Conservation (phyloP, 2,113 vertebrate genomes). For the Astur gentilis region DNA sequence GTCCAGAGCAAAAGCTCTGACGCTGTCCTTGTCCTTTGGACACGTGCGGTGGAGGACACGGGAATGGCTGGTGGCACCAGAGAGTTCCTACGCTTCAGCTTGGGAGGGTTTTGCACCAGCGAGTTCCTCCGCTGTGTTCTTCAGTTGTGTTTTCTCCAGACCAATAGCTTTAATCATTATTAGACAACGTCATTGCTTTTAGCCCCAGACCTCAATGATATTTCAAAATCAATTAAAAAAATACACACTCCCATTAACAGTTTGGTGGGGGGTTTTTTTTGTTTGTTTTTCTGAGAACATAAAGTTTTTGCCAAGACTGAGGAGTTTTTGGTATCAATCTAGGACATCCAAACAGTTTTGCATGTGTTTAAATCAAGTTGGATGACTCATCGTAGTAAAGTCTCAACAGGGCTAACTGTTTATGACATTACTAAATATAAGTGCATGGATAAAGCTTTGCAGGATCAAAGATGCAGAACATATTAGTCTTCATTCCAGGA, state of each 20-base stretch:
- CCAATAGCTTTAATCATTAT: accelerated
- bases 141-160: background rate
- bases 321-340: background rate
- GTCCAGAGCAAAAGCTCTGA: background rate
- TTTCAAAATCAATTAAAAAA: background rate
- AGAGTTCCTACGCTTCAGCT: background rate
- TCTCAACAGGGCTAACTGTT: background rate
- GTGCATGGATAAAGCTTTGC: background rate
- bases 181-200: accelerated
- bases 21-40: accelerated
- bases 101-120: background rate
- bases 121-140: accelerated
- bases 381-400: background rate
- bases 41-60: accelerated
- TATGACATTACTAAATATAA: background rate
- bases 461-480: background rate
- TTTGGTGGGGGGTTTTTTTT: no score
- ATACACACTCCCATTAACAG: accelerated
- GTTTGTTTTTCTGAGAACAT: background rate
- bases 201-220: background rate
- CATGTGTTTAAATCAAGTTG: background rate
- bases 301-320: background rate
- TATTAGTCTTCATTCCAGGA: background rate
- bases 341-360: background rate
- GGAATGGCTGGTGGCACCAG: background rate